Conservation (phyloP, 2,888 invertebrate species). For the Aspidiotus destructor region DNA sequence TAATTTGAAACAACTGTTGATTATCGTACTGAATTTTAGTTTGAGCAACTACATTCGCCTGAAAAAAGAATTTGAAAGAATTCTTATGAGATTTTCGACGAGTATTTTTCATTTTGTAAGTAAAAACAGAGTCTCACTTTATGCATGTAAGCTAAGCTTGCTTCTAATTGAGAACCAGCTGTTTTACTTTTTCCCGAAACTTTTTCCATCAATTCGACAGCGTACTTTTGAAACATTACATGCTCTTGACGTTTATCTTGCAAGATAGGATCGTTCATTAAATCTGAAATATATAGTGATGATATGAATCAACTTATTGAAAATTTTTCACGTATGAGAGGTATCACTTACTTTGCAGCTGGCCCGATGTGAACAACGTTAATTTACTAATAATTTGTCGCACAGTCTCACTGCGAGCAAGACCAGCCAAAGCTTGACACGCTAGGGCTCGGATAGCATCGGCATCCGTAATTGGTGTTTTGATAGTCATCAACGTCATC, state of each 20-base stretch:
- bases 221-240: slow-evolving; percentile 89
- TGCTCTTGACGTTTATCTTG: slow-evolving; percentile 95
- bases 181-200: slow-evolving; percentile 85
- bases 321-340: neutral
- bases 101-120: neutral
- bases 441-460: slow-evolving; percentile 89
- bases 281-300: slow-evolving; percentile 46
- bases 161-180: slow-evolving; percentile 66
- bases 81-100: neutral
- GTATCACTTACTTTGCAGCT: slow-evolving; percentile 62
- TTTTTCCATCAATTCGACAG: slow-evolving; percentile 75
- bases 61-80: slow-evolving; percentile 21
- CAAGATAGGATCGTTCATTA: slow-evolving; percentile 93
- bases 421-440: slow-evolving; percentile 82
- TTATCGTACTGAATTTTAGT: slow-evolving; percentile 92
- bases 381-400: slow-evolving; percentile 90
- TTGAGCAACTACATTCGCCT: slow-evolving; percentile 91
- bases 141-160: slow-evolving; percentile 80
- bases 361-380: slow-evolving; percentile 85
- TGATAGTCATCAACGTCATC: slow-evolving; percentile 76
- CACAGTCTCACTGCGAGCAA: slow-evolving; percentile 87
- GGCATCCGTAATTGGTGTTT: slow-evolving; percentile 93
- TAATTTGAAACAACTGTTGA: slow-evolving; percentile 80
- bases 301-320: neutral
- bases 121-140: slow-evolving; percentile 47